Base-by-base conservation (phyloP, 2,888 invertebrate species). In the Apomyelois bistriatella region DNA sequence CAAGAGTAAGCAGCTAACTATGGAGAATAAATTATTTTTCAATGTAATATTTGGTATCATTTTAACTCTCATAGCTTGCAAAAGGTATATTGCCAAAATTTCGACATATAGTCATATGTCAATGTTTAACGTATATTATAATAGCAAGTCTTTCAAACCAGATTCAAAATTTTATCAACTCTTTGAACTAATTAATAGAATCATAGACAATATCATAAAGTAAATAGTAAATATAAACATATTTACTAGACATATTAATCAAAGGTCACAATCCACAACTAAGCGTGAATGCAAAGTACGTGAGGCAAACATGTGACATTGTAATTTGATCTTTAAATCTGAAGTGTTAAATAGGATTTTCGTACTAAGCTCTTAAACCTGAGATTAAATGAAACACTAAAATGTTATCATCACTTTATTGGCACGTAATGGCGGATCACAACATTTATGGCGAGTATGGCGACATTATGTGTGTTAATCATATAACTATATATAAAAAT, bases 1-100 rank as follows among this genome's bases (percentile, higher is more conserved):
- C 76, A 73, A 79, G 72, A 82, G 71, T 80, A 87, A 82, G 76
- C 79, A 75, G 84, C 76, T 82, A 86, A 89, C 86, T 85, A 80
- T 82, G 85, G 74, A 84, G 77, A 89, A 87, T 87, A 88, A 90
- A 88, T 85, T 89, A 88, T 88, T 90, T 89, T 90, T 88, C 82
- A 89, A 88, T 80, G 80, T 82, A 88, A 43, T 60, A 54, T 65
- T 65, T 76, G 68, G 74, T 85, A 82, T 79, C 68, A 80, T 84
- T 86, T 72, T 38, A 38, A 46, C 28, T 50, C 16, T 46, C 22
- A 17, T 55, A 36, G 48, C 52, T 46, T 32, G 46, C 46, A 15
- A 32, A 28, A n/a, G 30, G 12, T 32, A 32, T 10, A 36, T 43
- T 40, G 43, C 48, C n/a, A n/a, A n/a, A n/a, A n/a, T n/a, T n/a